Evolutionary conservation across 2,113 vertebrate species (phyloP).

Genomic region (Theristicus caerulescens): DNA sequence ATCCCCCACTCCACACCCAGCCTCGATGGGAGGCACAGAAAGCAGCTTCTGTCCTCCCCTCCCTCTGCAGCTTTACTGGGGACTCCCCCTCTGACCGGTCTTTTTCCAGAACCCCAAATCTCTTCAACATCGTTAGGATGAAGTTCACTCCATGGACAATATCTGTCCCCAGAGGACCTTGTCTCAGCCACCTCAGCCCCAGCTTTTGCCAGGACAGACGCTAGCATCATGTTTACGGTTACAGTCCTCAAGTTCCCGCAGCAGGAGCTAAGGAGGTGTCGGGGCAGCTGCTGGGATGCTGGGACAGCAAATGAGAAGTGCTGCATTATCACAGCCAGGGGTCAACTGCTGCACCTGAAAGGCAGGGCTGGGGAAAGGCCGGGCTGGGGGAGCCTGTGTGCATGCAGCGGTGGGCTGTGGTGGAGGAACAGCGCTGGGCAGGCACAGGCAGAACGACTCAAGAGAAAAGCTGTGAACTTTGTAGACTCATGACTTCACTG

Average conservation of each 20-base stretch:
- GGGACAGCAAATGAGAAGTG: background rate
- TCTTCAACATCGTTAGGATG: background rate
- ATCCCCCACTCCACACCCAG: background rate
- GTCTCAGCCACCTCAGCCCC: background rate
- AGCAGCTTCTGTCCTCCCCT: background rate
- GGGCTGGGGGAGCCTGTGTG: background rate
- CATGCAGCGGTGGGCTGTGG: background rate
- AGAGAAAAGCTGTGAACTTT: background rate
- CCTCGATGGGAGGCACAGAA: background rate
- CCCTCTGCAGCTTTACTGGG: background rate
- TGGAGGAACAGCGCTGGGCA: background rate
- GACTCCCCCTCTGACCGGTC: background rate
- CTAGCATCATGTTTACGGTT: background rate
- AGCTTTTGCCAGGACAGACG: background rate
- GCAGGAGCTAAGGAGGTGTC: background rate
- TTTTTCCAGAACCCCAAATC: background rate
- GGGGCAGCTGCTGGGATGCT: background rate
- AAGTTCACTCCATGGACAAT: background rate
- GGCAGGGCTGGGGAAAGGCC: background rate
- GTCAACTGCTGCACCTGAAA: background rate
- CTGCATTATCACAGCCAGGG: background rate
- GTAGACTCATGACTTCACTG: background rate
- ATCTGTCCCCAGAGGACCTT: background rate
- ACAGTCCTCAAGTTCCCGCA: background rate
- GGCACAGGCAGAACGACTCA: background rate